Evolutionary conservation across 2,888 invertebrate species (phyloP), one percentile per base, ranked within the genome.

Genomic region (Doris montereyensis): DNA sequence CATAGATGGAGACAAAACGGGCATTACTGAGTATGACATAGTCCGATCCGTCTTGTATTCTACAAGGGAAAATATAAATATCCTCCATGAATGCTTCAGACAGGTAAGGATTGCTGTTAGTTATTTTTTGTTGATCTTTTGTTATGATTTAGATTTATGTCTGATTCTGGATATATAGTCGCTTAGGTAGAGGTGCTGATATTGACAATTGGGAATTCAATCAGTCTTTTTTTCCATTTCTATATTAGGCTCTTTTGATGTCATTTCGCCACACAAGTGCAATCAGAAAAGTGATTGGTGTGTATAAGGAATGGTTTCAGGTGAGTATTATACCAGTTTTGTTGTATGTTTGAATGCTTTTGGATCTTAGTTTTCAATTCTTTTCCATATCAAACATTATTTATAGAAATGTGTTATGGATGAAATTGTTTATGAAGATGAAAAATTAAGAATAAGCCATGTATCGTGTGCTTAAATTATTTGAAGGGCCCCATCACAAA

Each of bases 271-370:
- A 97, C 91, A 95, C 97, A 17, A 95, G 95, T 82, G 96, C 97
- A 3, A 95, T 97, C 81, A 93, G 97, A 70, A 95, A 96, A 87
- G 96, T 97, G 62, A 96, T 98, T 85, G 94, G 95, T 65, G 95
- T 97, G 2, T 98, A 98, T 91, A 96, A 97, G 91, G 97, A 98
- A 91, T 96, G 98, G 95, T 97, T 98, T 92, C 89, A 89, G 87
- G 90, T 89, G 84, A 81, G 79, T 68, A n/a, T 10, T 57, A n/a
- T n/a, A n/a, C n/a, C n/a, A n/a, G n/a, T n/a, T n/a, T n/a, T n/a
- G n/a, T n/a, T n/a, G n/a, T n/a, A n/a, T n/a, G n/a, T n/a, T n/a
- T n/a, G n/a, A n/a, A n/a, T n/a, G n/a, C n/a, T n/a, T n/a, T n/a
- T n/a, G 13, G 21, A 26, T 21, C n/a, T 28, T 28, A 57, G 52